Evolutionary conservation across 2,888 invertebrate genomes (phyloP).

Genomic region (Morinoia aosen): DNA sequence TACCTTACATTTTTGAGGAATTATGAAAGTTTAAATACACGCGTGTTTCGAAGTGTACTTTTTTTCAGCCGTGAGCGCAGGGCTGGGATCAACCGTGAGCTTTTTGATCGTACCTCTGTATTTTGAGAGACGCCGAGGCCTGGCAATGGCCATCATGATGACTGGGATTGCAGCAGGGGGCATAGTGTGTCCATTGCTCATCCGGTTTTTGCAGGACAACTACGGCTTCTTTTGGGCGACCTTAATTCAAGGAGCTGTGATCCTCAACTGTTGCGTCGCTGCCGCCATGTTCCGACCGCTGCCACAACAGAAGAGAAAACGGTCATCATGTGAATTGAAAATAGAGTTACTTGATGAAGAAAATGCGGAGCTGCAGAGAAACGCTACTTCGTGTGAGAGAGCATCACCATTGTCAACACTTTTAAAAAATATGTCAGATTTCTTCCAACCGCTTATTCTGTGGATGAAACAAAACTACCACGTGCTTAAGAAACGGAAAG

Average conservation of each 20-base stretch:
- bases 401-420: neutral
- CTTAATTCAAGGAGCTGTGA: conserved; percentile 57
- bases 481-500: conserved; percentile 33
- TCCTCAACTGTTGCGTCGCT: conserved; percentile 58
- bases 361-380: neutral
- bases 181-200: conserved; percentile 54
- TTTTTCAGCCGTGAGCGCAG: conserved; percentile 39
- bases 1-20: neutral
- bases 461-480: neutral
- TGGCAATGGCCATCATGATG: conserved; percentile 61
- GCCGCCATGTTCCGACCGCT: conserved; percentile 61
- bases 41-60: neutral
- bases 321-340: conserved; percentile 3
- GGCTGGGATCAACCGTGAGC: conserved; percentile 54
- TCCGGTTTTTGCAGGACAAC: conserved; percentile 56
- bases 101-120: conserved; percentile 60
- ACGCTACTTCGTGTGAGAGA: neutral
- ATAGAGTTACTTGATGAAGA: neutral
- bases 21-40: neutral
- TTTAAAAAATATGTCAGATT: neutral
- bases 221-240: conserved; percentile 62
- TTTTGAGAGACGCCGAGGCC: conserved; percentile 60
- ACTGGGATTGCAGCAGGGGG: conserved; percentile 59
- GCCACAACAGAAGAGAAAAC: neutral
- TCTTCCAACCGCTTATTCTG: neutral